A percentile compares a stretch with the other conserved stretches of the same genome.
These are phyloP conservation scores for Chesias legatella DNA, from an alignment of 2,888 invertebrate genomes.

Conservation along the genomic window DNA sequence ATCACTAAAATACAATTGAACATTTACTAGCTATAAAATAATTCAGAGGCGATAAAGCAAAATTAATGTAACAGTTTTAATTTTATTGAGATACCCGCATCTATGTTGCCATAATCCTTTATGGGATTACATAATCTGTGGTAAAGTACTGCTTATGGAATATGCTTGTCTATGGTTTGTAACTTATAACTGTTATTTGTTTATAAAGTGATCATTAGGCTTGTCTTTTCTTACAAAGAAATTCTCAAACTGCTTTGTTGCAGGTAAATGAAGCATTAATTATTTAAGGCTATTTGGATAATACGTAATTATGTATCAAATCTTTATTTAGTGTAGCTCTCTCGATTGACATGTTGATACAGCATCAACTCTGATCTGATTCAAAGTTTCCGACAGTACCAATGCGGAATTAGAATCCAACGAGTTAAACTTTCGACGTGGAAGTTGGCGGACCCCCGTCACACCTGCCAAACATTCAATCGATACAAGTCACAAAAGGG, in stretches of 20 bases:
- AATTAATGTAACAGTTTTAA: constrained; percentile 55
- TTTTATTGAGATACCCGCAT: constrained; percentile 65
- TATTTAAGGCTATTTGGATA: no score
- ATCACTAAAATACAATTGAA: constrained; percentile 48
- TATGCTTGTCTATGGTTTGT: constrained; percentile 14
- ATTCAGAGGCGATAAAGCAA: constrained; percentile 59
- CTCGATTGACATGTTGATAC: no score
- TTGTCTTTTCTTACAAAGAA: constrained; percentile 1
- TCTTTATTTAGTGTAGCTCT: no score
- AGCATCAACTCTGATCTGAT: neutral
- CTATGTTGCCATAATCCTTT: constrained; percentile 35
- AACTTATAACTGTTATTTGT: constrained; percentile 27
- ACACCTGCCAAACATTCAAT: constrained; percentile 27
- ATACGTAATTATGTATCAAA: no score
- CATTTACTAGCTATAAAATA: constrained; percentile 58
- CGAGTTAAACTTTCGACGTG: constrained; percentile 5
- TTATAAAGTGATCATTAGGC: no score
- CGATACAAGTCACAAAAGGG: constrained; percentile 34
- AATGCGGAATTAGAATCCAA: neutral
- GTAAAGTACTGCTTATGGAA: constrained; percentile 19
- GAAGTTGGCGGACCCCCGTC: constrained; percentile 13
- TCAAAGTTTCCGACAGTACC: neutral
- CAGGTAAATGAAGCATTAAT: constrained; percentile 48
- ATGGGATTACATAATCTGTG: constrained; percentile 26
- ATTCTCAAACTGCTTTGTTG: constrained; percentile 28